Base-by-base conservation (phyloP, 2,888 invertebrate species). In the Latrodectus hesperus region DNA sequence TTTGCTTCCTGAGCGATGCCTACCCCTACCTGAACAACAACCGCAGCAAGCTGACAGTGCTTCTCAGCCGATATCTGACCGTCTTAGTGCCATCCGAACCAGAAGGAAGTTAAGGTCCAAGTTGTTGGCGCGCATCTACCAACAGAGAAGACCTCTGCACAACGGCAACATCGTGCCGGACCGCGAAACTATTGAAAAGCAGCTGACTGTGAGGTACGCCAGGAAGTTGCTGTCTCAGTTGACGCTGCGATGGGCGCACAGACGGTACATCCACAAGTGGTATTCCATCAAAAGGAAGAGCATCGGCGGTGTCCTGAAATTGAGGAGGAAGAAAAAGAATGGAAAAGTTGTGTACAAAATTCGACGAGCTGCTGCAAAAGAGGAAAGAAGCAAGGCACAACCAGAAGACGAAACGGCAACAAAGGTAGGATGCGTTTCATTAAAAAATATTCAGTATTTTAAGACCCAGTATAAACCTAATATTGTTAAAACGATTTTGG, bases 221-320 rank as follows among this genome's bases (percentile, higher is more conserved):
- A 73, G 83, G n/a, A 88, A 79, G n/a, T 38, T 87, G 16, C 67
- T 89, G 14, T 89, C 89, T 9, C 89, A 89, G 26, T 65, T 89
- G 52, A 89, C 81, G 11, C 84, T 87, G 38, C 60, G 80, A 52
- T 89, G 86, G 87, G 80, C 84, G 17, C 89, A 89, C 80, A 52
- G 89, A 12, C 73, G 89, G 9, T 85, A 84, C 51, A 51, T 88
- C 26, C 77, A 84, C 74, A 80, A 81, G 53, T 88, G 84, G 79
- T 77, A 89, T 60, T 55, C 85, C 86, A 90, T 84, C 26, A 79
- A 91, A 90, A 89, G 91, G 91, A 90, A 90, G 90, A 70, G 91
- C 90, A 89, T 91, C 90, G 11, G 91, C 90, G 70, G 89, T 9
- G 89, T 88, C 14, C 17, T 89, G 10, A 81, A 88, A 12, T 81